Base-by-base conservation (phyloP, 1,140 invertebrate genomes). In the Zelostemma sp. region DNA sequence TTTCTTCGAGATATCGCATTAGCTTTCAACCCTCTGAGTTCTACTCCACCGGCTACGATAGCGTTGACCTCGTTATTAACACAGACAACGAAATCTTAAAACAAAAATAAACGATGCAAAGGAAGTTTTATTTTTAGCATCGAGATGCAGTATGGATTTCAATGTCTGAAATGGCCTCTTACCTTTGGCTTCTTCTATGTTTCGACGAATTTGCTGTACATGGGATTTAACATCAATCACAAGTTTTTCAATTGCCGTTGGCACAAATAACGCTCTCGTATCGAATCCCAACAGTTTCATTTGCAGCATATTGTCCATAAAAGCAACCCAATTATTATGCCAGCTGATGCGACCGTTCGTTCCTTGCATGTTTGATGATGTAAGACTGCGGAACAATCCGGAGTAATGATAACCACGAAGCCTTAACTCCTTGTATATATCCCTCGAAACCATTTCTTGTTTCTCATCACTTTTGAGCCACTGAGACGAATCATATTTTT, bases 281-380 rank as follows among this genome's bases (percentile, higher is more conserved):
- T 95, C 92, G n/a, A 88, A 83, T 18, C 89, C 88, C 0, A 97
- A 74, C 43, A 97, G 91, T 64, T 92, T 89, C 63, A 97, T 90
- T 80, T 98, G 97, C 12, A 98, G 82, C 90, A 98, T 93, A 12
- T 92, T 95, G 80, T 98, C 97, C 88, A 98, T 90, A 80, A 97
- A 98, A 0, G 95, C 89, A 0, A 96, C 90, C 95, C 95, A 98
- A 80, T 97, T 96, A 71, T 92, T 43, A 11, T 84, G 82, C 94
- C 94, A 96, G 21, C 72, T 65, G 0, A 91, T 81, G 15, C 78
- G 79, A 15, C 90, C 92, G 11, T 72, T 77, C 0, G 59, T 69
- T 17, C 84, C 87, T 58, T 86, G 84, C 1, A 82, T 82, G 1
- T 81, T 89, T 77, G 75, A 80, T 74, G 86, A 83, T 9, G 87